Evolutionary conservation across 53 echinoderm and acorn worm genomes (phyloP).

Genomic region (Antedon mediterranea): DNA sequence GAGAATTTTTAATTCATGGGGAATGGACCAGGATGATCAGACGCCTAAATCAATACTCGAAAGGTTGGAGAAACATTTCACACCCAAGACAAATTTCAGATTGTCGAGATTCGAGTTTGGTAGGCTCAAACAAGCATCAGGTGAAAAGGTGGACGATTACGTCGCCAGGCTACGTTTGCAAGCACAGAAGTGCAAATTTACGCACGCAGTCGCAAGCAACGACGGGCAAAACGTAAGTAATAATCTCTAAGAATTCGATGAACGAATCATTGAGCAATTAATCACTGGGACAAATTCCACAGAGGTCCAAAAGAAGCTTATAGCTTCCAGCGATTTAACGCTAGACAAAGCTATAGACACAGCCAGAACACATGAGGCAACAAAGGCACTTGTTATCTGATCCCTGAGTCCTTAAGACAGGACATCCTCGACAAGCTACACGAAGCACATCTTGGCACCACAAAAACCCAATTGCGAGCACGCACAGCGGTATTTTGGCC

Average conservation of each 20-base stretch:
- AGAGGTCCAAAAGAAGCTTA: too few relatives aligned
- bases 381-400: too few relatives aligned
- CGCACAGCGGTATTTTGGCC: too few relatives aligned
- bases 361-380: too few relatives aligned
- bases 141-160: conserved; percentile 36
- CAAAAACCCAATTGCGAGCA: too few relatives aligned
- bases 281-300: conserved; percentile 29
- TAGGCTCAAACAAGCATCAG: conserved; percentile 13
- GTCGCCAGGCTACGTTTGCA: conserved; percentile 32
- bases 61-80: conserved; percentile 25
- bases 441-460: too few relatives aligned
- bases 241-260: conserved; percentile 8
- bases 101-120: conserved; percentile 31
- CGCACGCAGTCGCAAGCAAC: too few relatives aligned
- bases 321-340: too few relatives aligned
- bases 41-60: conserved; percentile 15
- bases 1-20: conserved; percentile 36
- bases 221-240: conserved; percentile 27
- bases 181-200: too few relatives aligned
- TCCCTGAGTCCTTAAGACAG: too few relatives aligned
- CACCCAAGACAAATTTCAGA: conserved; percentile 39
- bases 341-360: too few relatives aligned
- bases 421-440: too few relatives aligned
- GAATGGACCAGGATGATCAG: conserved; percentile 13
- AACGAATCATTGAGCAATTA: conserved; percentile 32